phyloP scores from a whole-genome alignment of 1,140 invertebrate genomes.

The Mizuhopecten yessoensis region DNA sequence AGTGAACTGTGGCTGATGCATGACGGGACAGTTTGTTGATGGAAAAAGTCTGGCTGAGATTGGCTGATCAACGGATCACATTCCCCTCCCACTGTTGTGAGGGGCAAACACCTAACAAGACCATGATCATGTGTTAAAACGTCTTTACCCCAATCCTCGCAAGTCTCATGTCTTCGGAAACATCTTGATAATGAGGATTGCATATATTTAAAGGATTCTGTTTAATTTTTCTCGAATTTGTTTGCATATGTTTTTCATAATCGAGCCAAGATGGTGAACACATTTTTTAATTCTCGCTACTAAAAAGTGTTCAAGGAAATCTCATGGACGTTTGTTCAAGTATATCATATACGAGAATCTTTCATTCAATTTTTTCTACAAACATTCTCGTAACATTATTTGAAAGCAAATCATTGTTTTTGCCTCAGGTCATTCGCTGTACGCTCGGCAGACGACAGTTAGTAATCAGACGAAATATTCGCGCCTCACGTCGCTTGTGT shows the following conservation, averaged over 20 bases:
- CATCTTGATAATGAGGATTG: not conserved
- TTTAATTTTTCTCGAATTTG: not conserved
- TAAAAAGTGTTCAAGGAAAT: not conserved
- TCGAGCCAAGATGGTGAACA: not conserved
- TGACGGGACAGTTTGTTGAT: slow-evolving; percentile 38
- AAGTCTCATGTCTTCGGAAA: not conserved
- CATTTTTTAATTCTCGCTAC: not conserved
- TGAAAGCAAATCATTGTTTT: slow-evolving; percentile 45
- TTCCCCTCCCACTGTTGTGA: slow-evolving; percentile 40
- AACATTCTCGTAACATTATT: not conserved
- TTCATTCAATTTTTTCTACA: not conserved
- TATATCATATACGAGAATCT: not conserved
- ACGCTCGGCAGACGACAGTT: slow-evolving; percentile 45
- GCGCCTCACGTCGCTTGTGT: slow-evolving; percentile 46
- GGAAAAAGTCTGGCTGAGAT: slow-evolving; percentile 46
- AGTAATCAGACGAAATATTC: slow-evolving; percentile 38
- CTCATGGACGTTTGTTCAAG: not conserved
- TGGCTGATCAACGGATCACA: not conserved
- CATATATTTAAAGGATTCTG: slow-evolving; percentile 10
- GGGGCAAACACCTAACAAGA: not conserved
- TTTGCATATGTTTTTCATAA: not conserved
- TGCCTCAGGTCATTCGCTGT: slow-evolving; percentile 45
- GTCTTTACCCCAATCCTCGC: not conserved
- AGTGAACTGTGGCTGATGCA: slow-evolving; percentile 41
- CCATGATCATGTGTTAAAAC: slow-evolving; percentile 20